A percentile compares a stretch with the other conserved stretches of the same genome.
Conservation (phyloP, 1,140 invertebrate genomes). For the Drosophila equinoxialis region DNA sequence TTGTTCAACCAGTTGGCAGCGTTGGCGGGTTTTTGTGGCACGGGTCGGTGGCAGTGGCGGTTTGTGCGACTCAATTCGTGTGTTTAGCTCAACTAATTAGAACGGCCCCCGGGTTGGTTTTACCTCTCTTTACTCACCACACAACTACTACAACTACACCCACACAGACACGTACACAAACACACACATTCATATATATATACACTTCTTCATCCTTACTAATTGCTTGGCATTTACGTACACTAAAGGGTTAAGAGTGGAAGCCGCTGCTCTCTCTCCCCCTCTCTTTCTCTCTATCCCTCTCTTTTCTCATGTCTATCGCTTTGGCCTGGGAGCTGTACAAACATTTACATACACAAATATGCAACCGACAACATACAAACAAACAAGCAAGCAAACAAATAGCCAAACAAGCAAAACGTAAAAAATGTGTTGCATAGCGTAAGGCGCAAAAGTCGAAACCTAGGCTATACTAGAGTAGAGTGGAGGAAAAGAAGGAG, state of each 20-base stretch:
- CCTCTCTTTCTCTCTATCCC: background rate
- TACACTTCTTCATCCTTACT: conserved; percentile 34
- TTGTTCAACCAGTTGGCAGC: conserved; percentile 2
- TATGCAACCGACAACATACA: conserved; percentile 70
- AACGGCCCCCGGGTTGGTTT: conserved; percentile 41
- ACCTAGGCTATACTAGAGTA: background rate
- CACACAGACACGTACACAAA: background rate
- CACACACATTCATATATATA: background rate
- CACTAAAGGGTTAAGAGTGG: conserved; percentile 56
- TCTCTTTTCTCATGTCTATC: background rate
- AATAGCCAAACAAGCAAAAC: conserved; percentile 40
- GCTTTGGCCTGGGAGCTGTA: conserved; percentile 43
- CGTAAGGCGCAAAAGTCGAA: conserved; percentile 56
- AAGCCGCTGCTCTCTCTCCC: conserved; percentile 19
- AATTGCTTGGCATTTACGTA: conserved; percentile 75
- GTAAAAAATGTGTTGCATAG: conserved; percentile 62
- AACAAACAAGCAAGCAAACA: conserved; percentile 22
- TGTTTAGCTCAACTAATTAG: conserved; percentile 75
- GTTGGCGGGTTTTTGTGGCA: conserved; percentile 14
- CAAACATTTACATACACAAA: conserved; percentile 75
- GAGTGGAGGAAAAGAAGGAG: background rate
- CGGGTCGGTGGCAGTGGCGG: conserved; percentile 29
- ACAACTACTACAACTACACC: background rate
- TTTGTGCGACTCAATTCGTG: conserved; percentile 70
- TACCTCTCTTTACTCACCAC: background rate